These are phyloP conservation scores for Sander vitreus DNA, from an alignment of 2,113 vertebrate species.

Conservation along the genomic window DNA sequence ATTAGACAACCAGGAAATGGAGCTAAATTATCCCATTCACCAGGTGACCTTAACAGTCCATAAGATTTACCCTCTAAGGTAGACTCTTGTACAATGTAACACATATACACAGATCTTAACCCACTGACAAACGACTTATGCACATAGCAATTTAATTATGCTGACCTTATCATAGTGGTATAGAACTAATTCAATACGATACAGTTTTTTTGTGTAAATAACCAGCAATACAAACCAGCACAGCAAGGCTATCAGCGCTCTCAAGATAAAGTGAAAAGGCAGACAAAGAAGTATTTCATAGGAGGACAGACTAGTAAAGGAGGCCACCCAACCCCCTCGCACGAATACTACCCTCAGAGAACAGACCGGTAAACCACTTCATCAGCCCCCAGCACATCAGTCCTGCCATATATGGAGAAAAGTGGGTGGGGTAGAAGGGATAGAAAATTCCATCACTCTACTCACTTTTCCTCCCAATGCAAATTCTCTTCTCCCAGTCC, in stretches of 20 bases:
- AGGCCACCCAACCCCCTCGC: conserved; percentile 57
- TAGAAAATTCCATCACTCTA: conserved; percentile 64
- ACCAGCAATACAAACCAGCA: neutral
- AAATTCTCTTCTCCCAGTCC: conserved; percentile 48
- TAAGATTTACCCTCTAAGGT: conserved; percentile 60
- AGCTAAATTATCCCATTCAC: conserved; percentile 75
- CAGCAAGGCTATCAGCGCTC: conserved; percentile 34
- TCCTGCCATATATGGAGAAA: conserved; percentile 48
- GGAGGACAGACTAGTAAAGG: conserved; percentile 48
- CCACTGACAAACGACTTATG: conserved; percentile 7
- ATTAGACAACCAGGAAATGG: conserved; percentile 70
- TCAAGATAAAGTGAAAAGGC: conserved; percentile 36
- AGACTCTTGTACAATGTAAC: conserved; percentile 19
- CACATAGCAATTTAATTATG: conserved; percentile 26
- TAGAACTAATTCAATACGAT: conserved; percentile 31
- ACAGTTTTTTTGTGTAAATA: conserved; percentile 11
- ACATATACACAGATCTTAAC: conserved; percentile 11
- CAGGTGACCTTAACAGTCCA: conserved; percentile 62
- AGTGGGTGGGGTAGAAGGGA: conserved; percentile 31
- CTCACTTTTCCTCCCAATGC: conserved; percentile 40
- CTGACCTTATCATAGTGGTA: conserved; percentile 20
- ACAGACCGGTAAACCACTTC: conserved; percentile 60
- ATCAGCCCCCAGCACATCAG: conserved; percentile 49
- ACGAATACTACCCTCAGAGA: conserved; percentile 56
- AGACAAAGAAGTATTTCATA: conserved; percentile 54